phyloP scores from a whole-genome alignment of 2,888 invertebrate species.

The Ophioninae sp. region DNA sequence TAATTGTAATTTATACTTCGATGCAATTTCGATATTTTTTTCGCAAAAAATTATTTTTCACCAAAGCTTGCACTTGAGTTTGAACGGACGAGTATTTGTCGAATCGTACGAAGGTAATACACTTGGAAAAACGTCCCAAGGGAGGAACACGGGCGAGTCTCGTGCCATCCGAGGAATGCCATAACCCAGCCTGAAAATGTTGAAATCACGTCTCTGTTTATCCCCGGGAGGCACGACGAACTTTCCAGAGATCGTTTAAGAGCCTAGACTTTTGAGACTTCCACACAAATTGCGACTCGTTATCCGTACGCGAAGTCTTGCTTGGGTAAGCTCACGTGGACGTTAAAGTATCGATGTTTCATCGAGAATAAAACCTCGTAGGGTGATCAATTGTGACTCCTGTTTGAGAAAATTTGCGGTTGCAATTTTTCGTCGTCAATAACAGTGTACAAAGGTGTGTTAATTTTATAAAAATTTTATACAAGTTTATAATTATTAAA shows the following conservation, averaged over 20 bases:
- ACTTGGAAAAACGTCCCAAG: conserved; percentile 11
- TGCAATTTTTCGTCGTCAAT: conserved; percentile 23
- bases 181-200: conserved; percentile 17
- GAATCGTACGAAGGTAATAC: not conserved
- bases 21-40: too few species aligned
- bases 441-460: too few species aligned
- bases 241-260: conserved; percentile 37
- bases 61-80: too few species aligned
- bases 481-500: too few species aligned
- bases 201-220: conserved; percentile 35
- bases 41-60: too few species aligned
- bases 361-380: conserved; percentile 11
- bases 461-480: too few species aligned
- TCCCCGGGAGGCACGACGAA: conserved; percentile 12
- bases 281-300: conserved; percentile 36
- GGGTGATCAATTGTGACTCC: conserved; percentile 33
- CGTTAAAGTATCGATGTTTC: conserved; percentile 6
- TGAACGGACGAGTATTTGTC: not conserved
- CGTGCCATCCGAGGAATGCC: conserved; percentile 24
- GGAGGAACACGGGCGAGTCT: conserved; percentile 1
- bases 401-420: conserved; percentile 29
- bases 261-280: conserved; percentile 23
- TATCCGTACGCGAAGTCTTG: not conserved
- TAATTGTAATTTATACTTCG: too few species aligned
- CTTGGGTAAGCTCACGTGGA: not conserved